These are phyloP conservation scores for Allacma fusca DNA, from an alignment of 2,888 invertebrate genomes.

Conservation along the genomic window DNA sequence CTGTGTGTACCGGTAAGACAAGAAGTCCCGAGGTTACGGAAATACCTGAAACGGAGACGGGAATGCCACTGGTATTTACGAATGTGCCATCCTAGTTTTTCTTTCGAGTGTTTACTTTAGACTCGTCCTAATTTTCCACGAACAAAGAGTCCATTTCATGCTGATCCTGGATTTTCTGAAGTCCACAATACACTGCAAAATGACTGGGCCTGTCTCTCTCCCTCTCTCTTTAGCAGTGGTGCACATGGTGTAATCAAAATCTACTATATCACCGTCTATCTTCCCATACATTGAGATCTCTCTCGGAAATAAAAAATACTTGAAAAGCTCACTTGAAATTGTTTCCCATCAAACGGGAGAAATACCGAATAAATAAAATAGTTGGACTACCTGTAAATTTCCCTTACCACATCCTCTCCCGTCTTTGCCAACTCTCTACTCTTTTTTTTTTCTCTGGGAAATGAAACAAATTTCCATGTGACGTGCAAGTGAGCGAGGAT, in stretches of 20 bases:
- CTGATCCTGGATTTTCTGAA: slow-evolving; percentile 43
- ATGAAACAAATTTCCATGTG: no score
- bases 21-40: slow-evolving; percentile 18
- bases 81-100: slow-evolving; percentile 12
- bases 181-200: not conserved
- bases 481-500: no score
- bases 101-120: slow-evolving; percentile 42
- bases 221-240: not conserved
- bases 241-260: not conserved
- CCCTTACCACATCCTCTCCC: not conserved
- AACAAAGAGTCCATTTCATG: slow-evolving; percentile 40
- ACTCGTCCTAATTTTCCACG: slow-evolving; percentile 43
- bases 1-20: not conserved
- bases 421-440: not conserved
- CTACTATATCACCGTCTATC: no score
- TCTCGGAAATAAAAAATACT: not conserved
- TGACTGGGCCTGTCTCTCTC: not conserved
- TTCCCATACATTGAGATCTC: not conserved
- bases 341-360: not conserved
- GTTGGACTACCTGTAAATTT: not conserved
- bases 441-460: no score
- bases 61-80: slow-evolving; percentile 30
- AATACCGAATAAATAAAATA: slow-evolving; percentile 18
- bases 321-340: slow-evolving; percentile 14
- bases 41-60: slow-evolving; percentile 17